These are phyloP conservation scores for Cheilosia vernalis DNA, from an alignment of 2,888 invertebrate genomes.

Conservation along the genomic window DNA sequence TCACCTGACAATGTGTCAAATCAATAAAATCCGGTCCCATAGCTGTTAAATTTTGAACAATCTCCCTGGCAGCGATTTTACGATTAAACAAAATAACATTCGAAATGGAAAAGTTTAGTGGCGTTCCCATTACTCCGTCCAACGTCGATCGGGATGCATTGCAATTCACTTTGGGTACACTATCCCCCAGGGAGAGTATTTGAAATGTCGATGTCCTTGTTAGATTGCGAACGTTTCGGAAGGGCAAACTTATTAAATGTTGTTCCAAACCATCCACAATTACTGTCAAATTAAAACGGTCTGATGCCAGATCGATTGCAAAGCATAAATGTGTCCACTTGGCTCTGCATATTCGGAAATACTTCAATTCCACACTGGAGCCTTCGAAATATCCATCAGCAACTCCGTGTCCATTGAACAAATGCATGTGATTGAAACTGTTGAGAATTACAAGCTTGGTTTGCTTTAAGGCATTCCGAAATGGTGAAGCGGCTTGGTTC, in stretches of 20 bases:
- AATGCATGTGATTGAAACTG: conserved; percentile 81
- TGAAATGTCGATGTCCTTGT: conserved; percentile 80
- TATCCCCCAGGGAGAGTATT: conserved; percentile 80
- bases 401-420: conserved; percentile 79
- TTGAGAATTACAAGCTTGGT: conserved; percentile 81
- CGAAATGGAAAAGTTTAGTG: conserved; percentile 79
- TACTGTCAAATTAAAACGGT: conserved; percentile 79
- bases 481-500: conserved; percentile 70
- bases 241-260: conserved; percentile 79
- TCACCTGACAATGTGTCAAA: conserved; percentile 81
- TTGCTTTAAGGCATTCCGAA: conserved; percentile 81
- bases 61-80: conserved; percentile 77
- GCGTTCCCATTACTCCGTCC: conserved; percentile 76
- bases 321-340: conserved; percentile 83
- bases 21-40: conserved; percentile 83
- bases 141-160: conserved; percentile 80
- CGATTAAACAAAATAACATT: conserved; percentile 82
- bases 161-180: conserved; percentile 68
- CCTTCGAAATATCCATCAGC: conserved; percentile 78
- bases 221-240: conserved; percentile 78
- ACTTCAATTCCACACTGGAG: conserved; percentile 79
- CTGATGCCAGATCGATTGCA: conserved; percentile 78
- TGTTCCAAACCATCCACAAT: conserved; percentile 81
- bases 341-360: conserved; percentile 79
- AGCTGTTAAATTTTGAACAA: conserved; percentile 81